Percentiles rank a stretch among this genome's conserved stretches.
phyloP scores from a whole-genome alignment of 2,797 vertebrate genomes.

The Acomys russatus region DNA sequence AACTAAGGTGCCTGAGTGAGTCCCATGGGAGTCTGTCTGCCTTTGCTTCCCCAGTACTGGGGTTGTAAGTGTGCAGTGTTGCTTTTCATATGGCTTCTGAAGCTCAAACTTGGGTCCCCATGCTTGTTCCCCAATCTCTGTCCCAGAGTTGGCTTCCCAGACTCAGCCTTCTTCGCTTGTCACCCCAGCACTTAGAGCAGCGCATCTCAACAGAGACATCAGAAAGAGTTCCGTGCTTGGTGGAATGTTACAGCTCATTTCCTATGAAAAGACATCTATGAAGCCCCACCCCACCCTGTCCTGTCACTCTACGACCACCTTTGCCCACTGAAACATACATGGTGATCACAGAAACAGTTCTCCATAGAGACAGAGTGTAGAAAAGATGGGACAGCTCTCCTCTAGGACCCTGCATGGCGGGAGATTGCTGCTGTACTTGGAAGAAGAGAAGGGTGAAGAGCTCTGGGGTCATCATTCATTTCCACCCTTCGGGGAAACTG shows the following conservation, averaged over 20 bases:
- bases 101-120: background rate
- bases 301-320: no score
- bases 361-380: background rate
- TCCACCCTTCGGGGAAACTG: background rate
- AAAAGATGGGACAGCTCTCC: background rate
- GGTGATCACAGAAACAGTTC: background rate
- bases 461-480: slow-evolving; percentile 59
- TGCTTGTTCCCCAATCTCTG: background rate
- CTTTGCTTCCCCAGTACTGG: background rate
- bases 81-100: background rate
- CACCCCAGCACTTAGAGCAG: no score
- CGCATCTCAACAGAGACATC: rapidly evolving
- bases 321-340: background rate
- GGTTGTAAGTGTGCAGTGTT: background rate
- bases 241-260: background rate
- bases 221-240: background rate
- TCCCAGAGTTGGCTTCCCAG: background rate
- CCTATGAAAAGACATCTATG: background rate
- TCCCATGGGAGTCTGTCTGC: background rate
- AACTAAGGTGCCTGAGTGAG: background rate
- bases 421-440: background rate
- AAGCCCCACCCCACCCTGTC: background rate
- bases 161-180: rapidly evolving
- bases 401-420: background rate
- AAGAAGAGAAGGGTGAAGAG: background rate